A percentile compares a stretch with the other conserved stretches of the same genome.
These are phyloP conservation scores for Temnothorax rugatulus DNA, from an alignment of 2,888 invertebrate genomes.

Conservation along the genomic window DNA sequence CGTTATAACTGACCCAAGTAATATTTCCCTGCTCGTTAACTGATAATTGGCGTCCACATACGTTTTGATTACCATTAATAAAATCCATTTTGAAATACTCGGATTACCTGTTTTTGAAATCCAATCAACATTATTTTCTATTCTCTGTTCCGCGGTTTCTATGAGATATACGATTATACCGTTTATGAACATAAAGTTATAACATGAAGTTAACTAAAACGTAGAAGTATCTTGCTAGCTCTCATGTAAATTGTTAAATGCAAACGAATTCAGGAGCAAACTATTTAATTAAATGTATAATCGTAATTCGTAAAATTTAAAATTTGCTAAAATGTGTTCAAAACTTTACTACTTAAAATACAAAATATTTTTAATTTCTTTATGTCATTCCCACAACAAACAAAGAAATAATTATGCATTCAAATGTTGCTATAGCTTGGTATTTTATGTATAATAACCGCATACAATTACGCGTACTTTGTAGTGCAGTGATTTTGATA, in stretches of 20 bases:
- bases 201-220: not conserved
- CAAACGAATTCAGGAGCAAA: not conserved
- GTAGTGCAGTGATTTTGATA: constrained; percentile 42
- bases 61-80: constrained; percentile 43
- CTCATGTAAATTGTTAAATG: not conserved
- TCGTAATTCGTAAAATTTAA: not conserved
- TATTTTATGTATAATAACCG: constrained; percentile 28
- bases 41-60: constrained; percentile 25
- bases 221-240: not conserved
- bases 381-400: not conserved
- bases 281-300: not conserved
- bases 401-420: constrained; percentile 9
- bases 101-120: constrained; percentile 42
- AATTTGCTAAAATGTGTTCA: not conserved
- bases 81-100: constrained; percentile 36
- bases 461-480: constrained; percentile 13
- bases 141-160: not conserved
- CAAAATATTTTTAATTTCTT: not conserved
- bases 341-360: not conserved
- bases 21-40: constrained; percentile 40
- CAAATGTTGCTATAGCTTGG: not conserved
- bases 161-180: constrained; percentile 18
- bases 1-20: constrained; percentile 36
- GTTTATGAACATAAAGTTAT: constrained; percentile 32
- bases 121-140: constrained; percentile 41